Base-by-base conservation (phyloP, 2,888 invertebrate genomes). In the Diploptera punctata region DNA sequence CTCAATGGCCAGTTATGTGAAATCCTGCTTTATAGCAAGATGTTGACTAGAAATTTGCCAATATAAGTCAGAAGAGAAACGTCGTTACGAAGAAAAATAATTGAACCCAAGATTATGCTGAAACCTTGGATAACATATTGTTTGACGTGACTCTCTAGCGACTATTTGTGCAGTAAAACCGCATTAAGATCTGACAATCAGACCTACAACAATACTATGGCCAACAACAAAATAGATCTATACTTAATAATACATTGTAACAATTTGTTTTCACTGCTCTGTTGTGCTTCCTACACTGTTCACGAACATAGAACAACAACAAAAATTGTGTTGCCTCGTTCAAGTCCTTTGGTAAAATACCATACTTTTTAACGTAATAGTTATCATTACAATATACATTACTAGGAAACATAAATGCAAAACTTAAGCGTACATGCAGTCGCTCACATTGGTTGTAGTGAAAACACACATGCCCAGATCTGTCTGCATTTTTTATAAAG, bases 301-400 rank as follows among this genome's bases (percentile, higher is more conserved):
- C 68, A 68, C 47, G 31, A 57, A 16, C 43, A 65, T 67, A 54
- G 38, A 49, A 69, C 69, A 68, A 52, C 54, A 70, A 38, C 24
- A 62, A 43, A 16, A 62, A 19, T 16, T 47, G 19, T 47, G 47
- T 47, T 65, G 47, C 47, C 44, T 65, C 26, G 44, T 21, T 47
- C 44, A n/a, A 65, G 65, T 65, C 44, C 57, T 69, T 70, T 75
- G 74, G 75, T 73, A 73, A 74, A 74, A 75, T 74, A 74, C 74
- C 74, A 71, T 75, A 75, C 73, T 75, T 70, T 43, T 70, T 61
- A 75, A 72, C 68, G 71, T 75, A 73, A 75, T 74, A 73, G 69
- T 70, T 67, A 75, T 70, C 73, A 73, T 86, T 86, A 86, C 85
- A 85, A 82, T 83, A 83, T 84, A 83, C 83, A 81, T 79, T 80